Conservation (phyloP, 2,888 invertebrate genomes). For the Hecatera dysodea region DNA sequence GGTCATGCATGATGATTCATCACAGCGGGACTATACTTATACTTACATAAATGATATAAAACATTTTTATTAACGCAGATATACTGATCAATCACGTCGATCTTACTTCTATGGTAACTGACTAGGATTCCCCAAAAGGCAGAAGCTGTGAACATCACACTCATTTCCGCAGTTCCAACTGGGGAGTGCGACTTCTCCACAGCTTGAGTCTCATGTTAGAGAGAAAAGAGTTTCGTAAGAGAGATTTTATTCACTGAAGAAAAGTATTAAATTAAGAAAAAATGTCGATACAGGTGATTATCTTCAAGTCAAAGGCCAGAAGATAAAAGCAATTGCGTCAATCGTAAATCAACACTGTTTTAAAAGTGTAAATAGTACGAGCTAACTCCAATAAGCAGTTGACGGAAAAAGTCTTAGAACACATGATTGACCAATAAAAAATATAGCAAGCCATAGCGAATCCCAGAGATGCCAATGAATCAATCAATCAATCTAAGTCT, state of each 20-base stretch:
- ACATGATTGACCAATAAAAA: slow-evolving; percentile 6
- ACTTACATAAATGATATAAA: too few relatives aligned
- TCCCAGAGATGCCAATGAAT: not conserved
- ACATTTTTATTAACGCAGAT: too few relatives aligned
- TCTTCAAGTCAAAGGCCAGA: slow-evolving; percentile 36
- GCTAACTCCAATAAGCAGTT: slow-evolving; percentile 15
- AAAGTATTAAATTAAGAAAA: not conserved
- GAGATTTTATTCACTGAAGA: not conserved
- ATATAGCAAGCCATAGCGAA: not conserved
- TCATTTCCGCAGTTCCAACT: too few relatives aligned
- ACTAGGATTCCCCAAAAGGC: not conserved
- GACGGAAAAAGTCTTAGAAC: slow-evolving; percentile 25
- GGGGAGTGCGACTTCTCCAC: too few relatives aligned
- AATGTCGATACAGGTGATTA: slow-evolving; percentile 6
- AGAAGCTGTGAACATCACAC: not conserved
- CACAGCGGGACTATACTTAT: too few relatives aligned
- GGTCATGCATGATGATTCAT: too few relatives aligned
- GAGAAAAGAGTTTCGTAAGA: not conserved
- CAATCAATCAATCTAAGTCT: not conserved
- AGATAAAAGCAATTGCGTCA: slow-evolving; percentile 27
- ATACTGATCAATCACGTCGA: not conserved
- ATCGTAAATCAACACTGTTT: slow-evolving; percentile 16
- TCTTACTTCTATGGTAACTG: too few relatives aligned
- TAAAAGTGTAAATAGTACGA: slow-evolving; percentile 29
- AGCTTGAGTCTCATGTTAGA: not conserved